These are phyloP conservation scores for Cantharis flavilabris DNA, from an alignment of 2,888 invertebrate species.

Conservation along the genomic window DNA sequence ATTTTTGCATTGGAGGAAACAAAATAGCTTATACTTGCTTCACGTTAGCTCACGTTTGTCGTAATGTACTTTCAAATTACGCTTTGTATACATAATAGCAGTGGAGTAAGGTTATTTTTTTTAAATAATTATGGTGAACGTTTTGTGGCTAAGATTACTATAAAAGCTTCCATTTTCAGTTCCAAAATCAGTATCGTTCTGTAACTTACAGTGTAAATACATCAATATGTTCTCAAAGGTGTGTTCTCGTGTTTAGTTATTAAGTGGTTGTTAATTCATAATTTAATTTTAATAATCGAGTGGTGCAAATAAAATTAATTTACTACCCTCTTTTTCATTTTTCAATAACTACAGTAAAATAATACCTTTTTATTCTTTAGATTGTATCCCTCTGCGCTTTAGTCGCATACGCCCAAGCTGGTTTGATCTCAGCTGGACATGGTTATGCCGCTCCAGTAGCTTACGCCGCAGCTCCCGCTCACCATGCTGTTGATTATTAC, in stretches of 20 bases:
- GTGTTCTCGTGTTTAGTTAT: conserved; percentile 32
- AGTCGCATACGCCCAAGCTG: conserved; percentile 56
- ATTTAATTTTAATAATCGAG: background rate
- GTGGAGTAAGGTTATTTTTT: conserved; percentile 38
- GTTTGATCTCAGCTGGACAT: conserved; percentile 52
- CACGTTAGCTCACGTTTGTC: conserved; percentile 43
- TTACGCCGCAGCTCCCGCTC: conserved; percentile 8
- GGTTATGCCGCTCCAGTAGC: conserved; percentile 38
- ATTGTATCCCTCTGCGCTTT: conserved; percentile 48
- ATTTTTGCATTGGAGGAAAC: conserved; percentile 29
- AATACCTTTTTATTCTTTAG: conserved; percentile 26
- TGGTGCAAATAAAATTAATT: background rate
- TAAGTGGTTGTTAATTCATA: background rate
- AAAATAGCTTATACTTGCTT: conserved; percentile 37
- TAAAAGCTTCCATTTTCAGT: conserved; percentile 40
- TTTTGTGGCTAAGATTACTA: conserved; percentile 42
- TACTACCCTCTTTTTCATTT: background rate
- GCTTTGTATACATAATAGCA: conserved; percentile 44
- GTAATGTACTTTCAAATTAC: conserved; percentile 46
- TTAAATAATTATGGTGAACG: conserved; percentile 45
- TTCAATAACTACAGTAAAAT: too few species aligned
- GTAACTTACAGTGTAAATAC: conserved; percentile 39
- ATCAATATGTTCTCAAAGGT: conserved; percentile 45
- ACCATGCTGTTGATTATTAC: conserved; percentile 20
- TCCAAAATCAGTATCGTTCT: conserved; percentile 36